A percentile compares a stretch with the other conserved stretches of the same genome.
phyloP scores from a whole-genome alignment of 1,140 invertebrate species.

The Ladona fulva region DNA sequence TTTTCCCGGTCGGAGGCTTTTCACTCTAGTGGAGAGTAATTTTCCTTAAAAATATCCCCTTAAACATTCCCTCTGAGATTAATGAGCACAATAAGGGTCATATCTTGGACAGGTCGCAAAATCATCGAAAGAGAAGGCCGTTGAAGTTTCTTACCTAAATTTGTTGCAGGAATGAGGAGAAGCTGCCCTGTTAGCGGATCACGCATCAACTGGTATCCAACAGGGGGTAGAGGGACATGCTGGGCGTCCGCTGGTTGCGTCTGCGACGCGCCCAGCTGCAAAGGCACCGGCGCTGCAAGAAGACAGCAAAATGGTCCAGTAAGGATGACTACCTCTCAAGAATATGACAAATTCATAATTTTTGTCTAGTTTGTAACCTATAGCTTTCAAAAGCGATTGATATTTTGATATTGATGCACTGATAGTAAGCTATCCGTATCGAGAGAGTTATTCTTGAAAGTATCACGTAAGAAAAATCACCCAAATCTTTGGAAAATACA shows the following conservation, averaged over 20 bases:
- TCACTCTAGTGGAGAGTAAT: conserved; percentile 31
- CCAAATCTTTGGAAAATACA: no score
- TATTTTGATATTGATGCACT: no score
- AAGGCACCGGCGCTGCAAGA: background rate
- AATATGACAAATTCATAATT: no score
- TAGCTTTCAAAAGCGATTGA: no score
- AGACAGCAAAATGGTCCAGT: background rate
- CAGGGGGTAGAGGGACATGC: conserved; percentile 52
- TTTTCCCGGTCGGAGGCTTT: conserved; percentile 28
- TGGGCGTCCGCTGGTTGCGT: conserved; percentile 47
- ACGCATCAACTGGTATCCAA: conserved; percentile 68
- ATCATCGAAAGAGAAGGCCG: background rate
- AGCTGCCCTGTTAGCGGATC: conserved; percentile 72
- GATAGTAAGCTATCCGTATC: no score
- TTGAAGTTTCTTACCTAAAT: conserved; percentile 43
- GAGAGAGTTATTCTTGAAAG: no score
- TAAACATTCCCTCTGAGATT: conserved; percentile 8
- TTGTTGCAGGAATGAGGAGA: conserved; percentile 60
- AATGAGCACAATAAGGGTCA: background rate
- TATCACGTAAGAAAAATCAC: no score
- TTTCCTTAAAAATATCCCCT: conserved; percentile 18
- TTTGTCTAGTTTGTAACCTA: no score
- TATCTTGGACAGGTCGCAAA: background rate
- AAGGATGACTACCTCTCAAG: no score
- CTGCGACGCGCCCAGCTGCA: background rate